Base-by-base conservation (phyloP, 92 coral and sea anemone genomes). In the Epizoanthus scotinus region DNA sequence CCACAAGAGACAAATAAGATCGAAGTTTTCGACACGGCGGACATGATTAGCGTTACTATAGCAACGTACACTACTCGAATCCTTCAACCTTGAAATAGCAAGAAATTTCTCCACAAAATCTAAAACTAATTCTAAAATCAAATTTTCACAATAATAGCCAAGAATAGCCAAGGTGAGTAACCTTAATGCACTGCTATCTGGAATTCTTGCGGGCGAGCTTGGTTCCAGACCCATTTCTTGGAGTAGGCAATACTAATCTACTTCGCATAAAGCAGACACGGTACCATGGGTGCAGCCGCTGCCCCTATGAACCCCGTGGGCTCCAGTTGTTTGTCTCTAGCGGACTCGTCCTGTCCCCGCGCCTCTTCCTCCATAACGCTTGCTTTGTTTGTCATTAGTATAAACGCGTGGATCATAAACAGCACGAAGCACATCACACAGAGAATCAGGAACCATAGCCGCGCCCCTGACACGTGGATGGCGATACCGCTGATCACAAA, bases 261-360 rank as follows among this genome's bases (percentile, higher is more conserved):
- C 61, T 82, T 86, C 15, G 83, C 97, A 71, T 92, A 92, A 60
- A 92, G 89, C 0, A 92, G 90, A 87, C 97, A 92, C 74, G 97
- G 97, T 82, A 92, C 97, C 21, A 92, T 52, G 12, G 97, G 97
- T 24, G 97, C 97, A 47, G 97, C 97, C 84, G 94, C 92, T 83
- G 97, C 97, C 70, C 97, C 94, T n/a, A 92, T 87, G 14, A 90
- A 90, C 42, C 81, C 67, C 22, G 74, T 85, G 13, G 85, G 56
- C 22, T 77, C 67, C 20, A 52, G 19, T 60, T 85, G 69, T 78
- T 83, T 58, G 47, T 62, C 83, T 73, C 50, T 60, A 57, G 27
- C 44, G 34, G 60, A 24, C 14, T 89, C 91, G 63, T 31, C 26
- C 34, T 78, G 72, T 3, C 67, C 81, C 5, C 78, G 87, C n/a